Evolutionary conservation across 2,113 vertebrate genomes (phyloP), one percentile per base, ranked within the genome.

Genomic region (Neotragus pygmaeus): DNA sequence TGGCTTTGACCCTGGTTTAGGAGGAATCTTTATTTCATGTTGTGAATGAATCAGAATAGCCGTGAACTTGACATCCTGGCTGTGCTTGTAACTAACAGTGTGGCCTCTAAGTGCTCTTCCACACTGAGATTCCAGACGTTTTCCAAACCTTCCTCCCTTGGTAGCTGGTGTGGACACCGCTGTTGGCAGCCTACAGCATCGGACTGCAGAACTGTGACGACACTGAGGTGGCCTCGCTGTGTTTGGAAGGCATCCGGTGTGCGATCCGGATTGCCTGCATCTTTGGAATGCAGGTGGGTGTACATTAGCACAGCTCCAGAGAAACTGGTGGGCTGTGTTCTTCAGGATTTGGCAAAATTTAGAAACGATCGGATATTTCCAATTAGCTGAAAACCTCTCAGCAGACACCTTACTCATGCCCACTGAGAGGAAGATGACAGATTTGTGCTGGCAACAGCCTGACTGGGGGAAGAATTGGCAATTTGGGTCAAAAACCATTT

Each of bases 171-270:
- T 99, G 99, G 99, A 99, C 99, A 0, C 99, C 99, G 0, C 84
- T 99, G 88, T 97, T 99, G 98, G 99, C 99, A 84, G 99, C 99
- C 1, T 99, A 99, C 95, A 99, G 99, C 0, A 99, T 99, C 19
- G 99, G 99, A 3, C 98, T 99, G 89, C 99, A 99, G 99, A 99
- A 99, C 98, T 99, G 99, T 62, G 99, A 99, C 2, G 99, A 99
- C 98, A 99, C 99, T 0, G 99, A 99, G 58, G 99, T 99, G 83
- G 99, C 99, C 0, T 99, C 99, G 0, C 98, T 99, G 95, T 99
- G 99, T 96, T 97, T 99, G 98, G 99, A 99, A 98, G 99, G 99
- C 90, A 99, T 99, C 62, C 99, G 99, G 33, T 99, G 99, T 98
- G 99, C 99, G 19, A 98, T 99, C 97, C 99, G 99, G 97, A 99